Percentiles rank a stretch among this genome's conserved stretches.
These are phyloP conservation scores for Bombus fervidus DNA, from an alignment of 1,140 invertebrate genomes.

Conservation along the genomic window DNA sequence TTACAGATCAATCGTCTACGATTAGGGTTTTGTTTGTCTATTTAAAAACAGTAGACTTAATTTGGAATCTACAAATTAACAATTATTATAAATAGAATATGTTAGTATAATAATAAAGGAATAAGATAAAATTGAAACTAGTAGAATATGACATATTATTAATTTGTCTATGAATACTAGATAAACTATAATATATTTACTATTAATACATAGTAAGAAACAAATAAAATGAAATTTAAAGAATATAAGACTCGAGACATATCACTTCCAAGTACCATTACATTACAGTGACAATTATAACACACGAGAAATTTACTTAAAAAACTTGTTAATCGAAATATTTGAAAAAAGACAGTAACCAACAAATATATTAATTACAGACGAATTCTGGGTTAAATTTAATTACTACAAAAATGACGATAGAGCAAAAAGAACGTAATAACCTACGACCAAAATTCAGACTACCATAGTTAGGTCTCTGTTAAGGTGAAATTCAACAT, in stretches of 20 bases:
- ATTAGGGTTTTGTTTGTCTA: too few relatives aligned
- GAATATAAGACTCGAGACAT: neutral
- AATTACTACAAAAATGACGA: neutral
- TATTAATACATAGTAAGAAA: neutral
- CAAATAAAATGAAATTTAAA: neutral
- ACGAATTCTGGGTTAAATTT: neutral
- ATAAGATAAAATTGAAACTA: neutral
- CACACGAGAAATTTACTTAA: neutral
- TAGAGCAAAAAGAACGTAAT: neutral
- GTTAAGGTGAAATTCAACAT: neutral
- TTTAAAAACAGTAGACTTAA: neutral
- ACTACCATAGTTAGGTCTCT: neutral
- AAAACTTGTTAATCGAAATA: neutral
- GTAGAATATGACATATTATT: neutral
- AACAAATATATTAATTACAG: neutral
- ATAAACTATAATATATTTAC: neutral
- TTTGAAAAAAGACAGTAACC: neutral
- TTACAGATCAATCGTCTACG: too few relatives aligned
- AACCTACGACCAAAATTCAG: neutral
- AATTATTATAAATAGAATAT: neutral
- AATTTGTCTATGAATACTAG: neutral
- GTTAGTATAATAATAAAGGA: neutral
- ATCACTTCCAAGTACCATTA: too few relatives aligned
- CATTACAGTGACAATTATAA: too few relatives aligned
- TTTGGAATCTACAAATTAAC: neutral